Conservation (phyloP, 2,113 vertebrate species). For the Corythaixoides concolor region DNA sequence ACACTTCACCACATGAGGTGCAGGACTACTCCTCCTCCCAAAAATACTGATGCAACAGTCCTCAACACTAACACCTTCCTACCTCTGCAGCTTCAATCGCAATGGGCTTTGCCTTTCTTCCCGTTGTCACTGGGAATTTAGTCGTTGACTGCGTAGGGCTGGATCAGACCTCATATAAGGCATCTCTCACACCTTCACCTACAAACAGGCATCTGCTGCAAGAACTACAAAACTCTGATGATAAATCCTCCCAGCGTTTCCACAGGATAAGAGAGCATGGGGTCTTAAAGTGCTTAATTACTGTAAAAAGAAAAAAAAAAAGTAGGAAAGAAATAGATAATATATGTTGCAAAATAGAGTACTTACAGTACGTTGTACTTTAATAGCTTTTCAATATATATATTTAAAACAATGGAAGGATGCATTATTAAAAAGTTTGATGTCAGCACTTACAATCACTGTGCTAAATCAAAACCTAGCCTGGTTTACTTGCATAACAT, state of each 20-base stretch:
- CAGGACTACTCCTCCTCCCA: background rate
- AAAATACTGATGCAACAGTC: background rate
- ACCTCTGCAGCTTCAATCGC: background rate
- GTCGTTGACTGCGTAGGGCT: background rate
- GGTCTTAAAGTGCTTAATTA: constrained; percentile 54
- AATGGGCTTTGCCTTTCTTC: background rate
- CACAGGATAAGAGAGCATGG: background rate
- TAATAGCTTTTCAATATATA: background rate
- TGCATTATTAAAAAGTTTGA: background rate
- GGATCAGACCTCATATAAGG: background rate
- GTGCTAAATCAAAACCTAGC: constrained; percentile 7
- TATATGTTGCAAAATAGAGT: constrained; percentile 37
- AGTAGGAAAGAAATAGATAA: background rate
- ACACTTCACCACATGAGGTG: fast-evolving
- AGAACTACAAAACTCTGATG: background rate
- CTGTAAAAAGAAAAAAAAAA: background rate
- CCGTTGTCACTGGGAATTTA: background rate
- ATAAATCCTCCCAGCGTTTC: constrained; percentile 19
- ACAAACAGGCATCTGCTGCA: background rate
- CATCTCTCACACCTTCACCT: background rate
- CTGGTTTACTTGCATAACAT: background rate
- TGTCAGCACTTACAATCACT: background rate
- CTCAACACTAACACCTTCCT: background rate
- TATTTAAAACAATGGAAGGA: constrained; percentile 39
- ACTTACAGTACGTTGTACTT: background rate